Evolutionary conservation across 2,888 invertebrate genomes (phyloP).

Genomic region (Spialia ferax): DNA sequence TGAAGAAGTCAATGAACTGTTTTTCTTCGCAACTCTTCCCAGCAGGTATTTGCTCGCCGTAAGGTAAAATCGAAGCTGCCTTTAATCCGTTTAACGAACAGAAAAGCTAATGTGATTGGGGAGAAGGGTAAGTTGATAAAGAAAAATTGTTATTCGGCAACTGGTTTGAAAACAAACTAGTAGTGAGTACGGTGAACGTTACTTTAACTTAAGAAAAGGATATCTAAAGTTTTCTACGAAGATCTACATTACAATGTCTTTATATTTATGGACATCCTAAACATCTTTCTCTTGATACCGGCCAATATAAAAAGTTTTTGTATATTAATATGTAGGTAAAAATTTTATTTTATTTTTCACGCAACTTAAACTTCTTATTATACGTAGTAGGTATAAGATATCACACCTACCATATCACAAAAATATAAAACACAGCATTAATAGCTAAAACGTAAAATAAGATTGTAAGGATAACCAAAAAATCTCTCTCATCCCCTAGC

Average conservation of each 20-base stretch:
- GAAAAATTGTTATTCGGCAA: not conserved
- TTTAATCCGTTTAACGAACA: slow-evolving; percentile 1
- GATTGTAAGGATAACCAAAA: not conserved
- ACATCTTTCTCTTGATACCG: too few relatives aligned
- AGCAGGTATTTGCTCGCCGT: not conserved
- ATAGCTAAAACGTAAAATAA: too few relatives aligned
- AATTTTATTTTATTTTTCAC: too few relatives aligned
- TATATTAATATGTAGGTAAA: too few relatives aligned
- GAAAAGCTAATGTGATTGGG: slow-evolving; percentile 14
- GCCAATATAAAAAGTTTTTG: too few relatives aligned
- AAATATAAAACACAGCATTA: too few relatives aligned
- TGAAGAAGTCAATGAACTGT: slow-evolving; percentile 12
- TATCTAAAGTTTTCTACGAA: not conserved
- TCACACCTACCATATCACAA: too few relatives aligned
- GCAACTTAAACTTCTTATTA: too few relatives aligned
- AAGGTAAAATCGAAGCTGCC: not conserved
- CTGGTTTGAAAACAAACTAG: not conserved
- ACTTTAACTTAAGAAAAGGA: not conserved
- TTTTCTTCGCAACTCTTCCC: not conserved
- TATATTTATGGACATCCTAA: not conserved
- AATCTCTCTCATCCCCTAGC: slow-evolving; percentile 15
- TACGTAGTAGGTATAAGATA: too few relatives aligned
- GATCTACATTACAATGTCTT: not conserved
- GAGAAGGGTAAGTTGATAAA: slow-evolving; percentile 6
- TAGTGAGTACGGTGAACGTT: not conserved